phyloP scores from a whole-genome alignment of 1,140 invertebrate species.

The Trichonephila inaurata region DNA sequence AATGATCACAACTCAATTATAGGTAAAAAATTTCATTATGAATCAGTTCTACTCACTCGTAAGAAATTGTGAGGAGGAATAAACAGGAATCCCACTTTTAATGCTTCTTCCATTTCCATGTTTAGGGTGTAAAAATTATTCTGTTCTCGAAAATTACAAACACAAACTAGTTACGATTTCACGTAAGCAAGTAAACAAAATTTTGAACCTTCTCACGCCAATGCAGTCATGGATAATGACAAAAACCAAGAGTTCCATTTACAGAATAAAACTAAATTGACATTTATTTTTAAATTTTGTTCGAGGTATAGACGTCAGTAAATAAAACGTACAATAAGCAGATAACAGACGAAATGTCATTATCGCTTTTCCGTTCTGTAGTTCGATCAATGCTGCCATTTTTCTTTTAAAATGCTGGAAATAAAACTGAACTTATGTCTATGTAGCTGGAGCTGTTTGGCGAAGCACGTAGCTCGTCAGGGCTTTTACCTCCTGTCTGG shows the following conservation, averaged over 20 bases:
- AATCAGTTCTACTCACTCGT: slow-evolving; percentile 19
- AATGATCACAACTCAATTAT: too few relatives aligned
- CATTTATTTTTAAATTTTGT: slow-evolving; percentile 27
- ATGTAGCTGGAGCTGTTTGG: too few relatives aligned
- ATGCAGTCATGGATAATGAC: neutral
- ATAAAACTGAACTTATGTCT: too few relatives aligned
- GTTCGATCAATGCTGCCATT: slow-evolving; percentile 28
- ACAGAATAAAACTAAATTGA: neutral
- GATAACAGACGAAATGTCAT: slow-evolving; percentile 46
- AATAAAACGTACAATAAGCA: slow-evolving; percentile 11
- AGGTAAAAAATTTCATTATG: neutral
- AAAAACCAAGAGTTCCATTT: neutral
- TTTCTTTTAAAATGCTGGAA: neutral
- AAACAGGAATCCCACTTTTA: slow-evolving; percentile 49
- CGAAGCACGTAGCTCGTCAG: too few relatives aligned
- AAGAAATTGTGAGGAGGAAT: slow-evolving; percentile 57
- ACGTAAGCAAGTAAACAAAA: neutral
- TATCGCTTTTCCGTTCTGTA: slow-evolving; percentile 45
- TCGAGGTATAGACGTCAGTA: neutral
- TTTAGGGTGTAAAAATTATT: slow-evolving; percentile 2
- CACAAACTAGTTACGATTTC: slow-evolving; percentile 6
- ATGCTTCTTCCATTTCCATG: slow-evolving; percentile 62
- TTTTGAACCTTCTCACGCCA: neutral
- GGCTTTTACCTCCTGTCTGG: too few relatives aligned
- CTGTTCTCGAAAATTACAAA: neutral